Evolutionary conservation across 2,113 vertebrate species (phyloP), one percentile per base, ranked within the genome.

Genomic region (Ciconia boyciana): DNA sequence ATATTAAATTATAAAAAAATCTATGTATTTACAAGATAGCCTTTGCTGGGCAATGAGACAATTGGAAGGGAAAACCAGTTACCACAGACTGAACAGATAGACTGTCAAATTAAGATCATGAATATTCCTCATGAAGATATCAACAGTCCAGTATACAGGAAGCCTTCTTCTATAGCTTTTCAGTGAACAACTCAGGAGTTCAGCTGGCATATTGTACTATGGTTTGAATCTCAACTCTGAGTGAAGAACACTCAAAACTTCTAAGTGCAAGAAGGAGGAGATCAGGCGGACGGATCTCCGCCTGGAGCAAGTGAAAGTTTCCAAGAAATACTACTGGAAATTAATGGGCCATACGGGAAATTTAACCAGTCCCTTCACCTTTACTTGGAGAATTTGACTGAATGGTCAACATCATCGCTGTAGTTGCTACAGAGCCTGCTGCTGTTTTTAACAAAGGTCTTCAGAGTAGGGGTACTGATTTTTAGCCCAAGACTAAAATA

Each of bases 141-240:
- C 11, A 66, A 11, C 39, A 70, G 12, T 26, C 0, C 1, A 48
- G 13, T n/a, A 16, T 6, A 34, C 4, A 32, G 44, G 24, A n/a
- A 44, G 6, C 11, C 69, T 82, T 65, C 8, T 57, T 51, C 25
- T 7, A 6, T 7, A 28, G 46, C 9, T 51, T 48, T 61, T 62
- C 31, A 34, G 9, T 78, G 46, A 48, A 14, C 34, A 57, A 3
- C 0, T 2, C 1, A 0, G 51, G 49, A 39, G 36, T 65, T 76
- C 52, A 76, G 4, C 25, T 51, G 28, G 34, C 12, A 55, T 48
- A 26, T 86, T 41, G 17, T 39, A 1, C 20, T 57, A 6, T 51
- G 34, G 24, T 77, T 87, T 91, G 39, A 70, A 44, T 61, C 20
- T 90, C 14, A 13, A 2, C 39, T 82, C 34, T 58, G 26, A 41